Percentiles rank a stretch among this genome's conserved stretches.
phyloP scores from a whole-genome alignment of 2,888 invertebrate species.

The Tuta absoluta region DNA sequence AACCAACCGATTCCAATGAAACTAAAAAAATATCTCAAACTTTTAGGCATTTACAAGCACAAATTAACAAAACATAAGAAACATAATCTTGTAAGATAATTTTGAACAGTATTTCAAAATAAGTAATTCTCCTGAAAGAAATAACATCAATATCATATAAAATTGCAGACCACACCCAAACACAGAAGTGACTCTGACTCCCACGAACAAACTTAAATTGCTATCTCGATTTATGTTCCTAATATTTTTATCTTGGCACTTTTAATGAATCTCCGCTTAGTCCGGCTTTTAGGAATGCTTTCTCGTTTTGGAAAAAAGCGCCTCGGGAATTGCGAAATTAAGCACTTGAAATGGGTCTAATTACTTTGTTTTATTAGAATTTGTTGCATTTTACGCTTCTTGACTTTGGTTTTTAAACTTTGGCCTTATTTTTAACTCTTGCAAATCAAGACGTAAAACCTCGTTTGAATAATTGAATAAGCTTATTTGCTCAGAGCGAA shows the following conservation, averaged over 20 bases:
- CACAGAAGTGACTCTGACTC: slow-evolving; percentile 19
- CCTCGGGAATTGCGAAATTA: slow-evolving; percentile 17
- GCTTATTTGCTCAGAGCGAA: background rate
- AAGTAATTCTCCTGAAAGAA: too few species aligned
- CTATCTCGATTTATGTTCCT: slow-evolving; percentile 41
- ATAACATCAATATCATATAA: background rate
- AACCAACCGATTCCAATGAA: too few species aligned
- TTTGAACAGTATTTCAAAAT: too few species aligned
- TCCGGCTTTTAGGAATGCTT: slow-evolving; percentile 30
- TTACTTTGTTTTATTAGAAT: slow-evolving; percentile 17
- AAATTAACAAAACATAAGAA: too few species aligned
- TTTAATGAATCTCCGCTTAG: slow-evolving; percentile 43
- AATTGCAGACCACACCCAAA: background rate
- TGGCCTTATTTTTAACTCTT: background rate
- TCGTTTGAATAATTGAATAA: background rate
- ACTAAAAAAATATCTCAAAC: too few species aligned
- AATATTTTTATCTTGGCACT: slow-evolving; percentile 39
- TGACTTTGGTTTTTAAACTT: background rate
- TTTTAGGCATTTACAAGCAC: too few species aligned
- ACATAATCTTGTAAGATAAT: too few species aligned
- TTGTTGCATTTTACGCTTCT: slow-evolving; percentile 7
- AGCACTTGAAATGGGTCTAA: slow-evolving; percentile 20
- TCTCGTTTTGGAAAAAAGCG: slow-evolving; percentile 27
- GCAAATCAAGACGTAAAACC: background rate
- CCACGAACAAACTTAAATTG: slow-evolving; percentile 44